phyloP scores from a whole-genome alignment of 2,113 vertebrate genomes.

The Nerophis ophidion region DNA sequence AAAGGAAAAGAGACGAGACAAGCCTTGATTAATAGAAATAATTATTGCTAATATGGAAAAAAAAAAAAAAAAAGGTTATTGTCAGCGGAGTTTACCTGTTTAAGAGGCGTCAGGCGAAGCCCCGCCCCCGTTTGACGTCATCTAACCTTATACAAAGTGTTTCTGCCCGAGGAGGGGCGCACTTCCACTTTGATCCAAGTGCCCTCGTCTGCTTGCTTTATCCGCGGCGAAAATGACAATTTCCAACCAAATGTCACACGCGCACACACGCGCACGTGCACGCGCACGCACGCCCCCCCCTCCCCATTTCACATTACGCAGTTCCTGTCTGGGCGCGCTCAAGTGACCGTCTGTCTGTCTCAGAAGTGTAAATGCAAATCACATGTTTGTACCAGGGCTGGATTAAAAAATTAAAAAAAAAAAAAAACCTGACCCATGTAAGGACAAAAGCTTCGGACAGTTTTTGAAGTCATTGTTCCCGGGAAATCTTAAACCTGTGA shows the following conservation, averaged over 20 bases:
- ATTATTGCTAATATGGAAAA: conserved; percentile 39
- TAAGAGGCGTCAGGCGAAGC: conserved; percentile 30
- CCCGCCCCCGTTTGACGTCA: conserved; percentile 55
- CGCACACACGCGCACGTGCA: too few species aligned
- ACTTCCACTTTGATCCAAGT: conserved; percentile 58
- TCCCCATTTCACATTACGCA: conserved; percentile 13
- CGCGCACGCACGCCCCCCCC: too few species aligned
- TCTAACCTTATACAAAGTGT: conserved; percentile 29
- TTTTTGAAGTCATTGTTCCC: conserved; percentile 25
- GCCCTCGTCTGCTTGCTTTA: conserved; percentile 37
- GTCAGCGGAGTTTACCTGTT: conserved; percentile 34
- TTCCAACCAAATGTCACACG: conserved; percentile 14
- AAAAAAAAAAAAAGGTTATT: conserved; percentile 55
- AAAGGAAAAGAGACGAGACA: not conserved
- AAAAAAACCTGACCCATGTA: not conserved
- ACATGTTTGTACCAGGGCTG: not conserved
- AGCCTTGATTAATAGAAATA: conserved; percentile 11
- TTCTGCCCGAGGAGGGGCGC: conserved; percentile 35
- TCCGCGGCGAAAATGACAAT: conserved; percentile 56
- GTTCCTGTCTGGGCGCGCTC: conserved; percentile 31
- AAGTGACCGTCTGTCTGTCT: conserved; percentile 33
- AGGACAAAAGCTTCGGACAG: conserved; percentile 12
- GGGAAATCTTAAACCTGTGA: conserved; percentile 42
- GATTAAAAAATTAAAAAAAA: conserved; percentile 3
- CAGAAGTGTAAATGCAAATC: conserved; percentile 11